phyloP scores from a whole-genome alignment of 2,797 vertebrate genomes.

The Trachops cirrhosus region DNA sequence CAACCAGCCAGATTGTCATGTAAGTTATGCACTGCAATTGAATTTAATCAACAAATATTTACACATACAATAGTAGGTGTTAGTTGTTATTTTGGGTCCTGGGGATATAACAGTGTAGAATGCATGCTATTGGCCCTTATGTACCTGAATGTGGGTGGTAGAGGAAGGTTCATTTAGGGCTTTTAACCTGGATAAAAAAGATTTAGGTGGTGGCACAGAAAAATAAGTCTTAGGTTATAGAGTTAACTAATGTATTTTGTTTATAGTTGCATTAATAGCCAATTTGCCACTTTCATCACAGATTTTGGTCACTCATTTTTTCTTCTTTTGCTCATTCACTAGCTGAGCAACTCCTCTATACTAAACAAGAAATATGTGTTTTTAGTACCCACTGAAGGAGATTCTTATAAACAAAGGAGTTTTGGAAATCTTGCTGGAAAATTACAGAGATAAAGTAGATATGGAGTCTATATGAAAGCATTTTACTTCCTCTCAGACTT shows the following conservation, averaged over 20 bases:
- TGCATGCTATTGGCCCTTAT: neutral
- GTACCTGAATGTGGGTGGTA: neutral
- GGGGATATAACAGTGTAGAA: neutral
- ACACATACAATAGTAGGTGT: neutral
- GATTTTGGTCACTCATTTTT: neutral
- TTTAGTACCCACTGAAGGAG: neutral
- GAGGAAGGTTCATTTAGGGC: neutral
- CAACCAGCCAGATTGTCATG: neutral
- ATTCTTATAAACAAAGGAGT: constrained; percentile 10
- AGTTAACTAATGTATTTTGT: neutral
- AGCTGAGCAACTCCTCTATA: neutral
- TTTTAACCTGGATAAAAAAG: neutral
- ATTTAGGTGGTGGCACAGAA: neutral
- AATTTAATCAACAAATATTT: neutral
- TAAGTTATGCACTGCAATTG: neutral
- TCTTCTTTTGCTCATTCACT: neutral
- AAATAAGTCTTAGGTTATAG: neutral
- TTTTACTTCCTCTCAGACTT: neutral
- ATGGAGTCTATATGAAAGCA: neutral
- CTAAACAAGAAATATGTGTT: neutral
- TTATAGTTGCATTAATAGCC: neutral
- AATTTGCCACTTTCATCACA: neutral
- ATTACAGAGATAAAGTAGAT: neutral
- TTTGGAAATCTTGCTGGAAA: neutral
- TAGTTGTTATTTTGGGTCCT: neutral